phyloP scores from a whole-genome alignment of 2,888 invertebrate species.

The Alcis repandata region DNA sequence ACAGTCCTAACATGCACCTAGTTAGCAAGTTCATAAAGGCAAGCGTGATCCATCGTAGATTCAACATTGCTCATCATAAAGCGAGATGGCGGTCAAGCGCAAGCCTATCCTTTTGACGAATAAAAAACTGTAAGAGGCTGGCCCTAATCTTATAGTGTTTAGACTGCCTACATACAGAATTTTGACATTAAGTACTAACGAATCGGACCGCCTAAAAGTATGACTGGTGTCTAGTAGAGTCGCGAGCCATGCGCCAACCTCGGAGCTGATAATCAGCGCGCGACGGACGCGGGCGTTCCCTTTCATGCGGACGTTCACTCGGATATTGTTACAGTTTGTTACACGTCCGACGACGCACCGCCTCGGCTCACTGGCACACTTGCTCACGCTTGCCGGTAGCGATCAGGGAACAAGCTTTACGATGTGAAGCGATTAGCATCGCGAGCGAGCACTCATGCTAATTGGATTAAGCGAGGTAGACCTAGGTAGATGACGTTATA shows the following conservation, averaged over 20 bases:
- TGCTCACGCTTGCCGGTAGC: constrained; percentile 51
- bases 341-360: constrained; percentile 41
- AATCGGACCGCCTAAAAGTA: too few relatives aligned
- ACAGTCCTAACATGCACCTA: too few relatives aligned
- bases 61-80: too few relatives aligned
- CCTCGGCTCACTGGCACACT: constrained; percentile 42
- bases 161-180: too few relatives aligned
- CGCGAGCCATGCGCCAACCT: constrained; percentile 10
- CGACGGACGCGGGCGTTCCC: constrained; percentile 59
- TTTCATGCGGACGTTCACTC: constrained; percentile 60
- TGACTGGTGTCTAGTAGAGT: too few relatives aligned
- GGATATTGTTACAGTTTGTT: constrained; percentile 58
- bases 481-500: background rate
- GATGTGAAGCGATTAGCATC: constrained; percentile 10
- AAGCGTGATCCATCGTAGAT: too few relatives aligned
- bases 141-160: too few relatives aligned
- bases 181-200: too few relatives aligned
- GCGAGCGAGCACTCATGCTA: background rate
- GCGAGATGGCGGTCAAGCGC: too few relatives aligned
- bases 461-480: constrained; percentile 1
- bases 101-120: too few relatives aligned
- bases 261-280: constrained; percentile 62
- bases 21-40: too few relatives aligned
- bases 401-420: constrained; percentile 27
- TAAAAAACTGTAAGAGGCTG: too few relatives aligned